Conservation (phyloP, 2,113 vertebrate genomes). For the Pantherophis guttatus region DNA sequence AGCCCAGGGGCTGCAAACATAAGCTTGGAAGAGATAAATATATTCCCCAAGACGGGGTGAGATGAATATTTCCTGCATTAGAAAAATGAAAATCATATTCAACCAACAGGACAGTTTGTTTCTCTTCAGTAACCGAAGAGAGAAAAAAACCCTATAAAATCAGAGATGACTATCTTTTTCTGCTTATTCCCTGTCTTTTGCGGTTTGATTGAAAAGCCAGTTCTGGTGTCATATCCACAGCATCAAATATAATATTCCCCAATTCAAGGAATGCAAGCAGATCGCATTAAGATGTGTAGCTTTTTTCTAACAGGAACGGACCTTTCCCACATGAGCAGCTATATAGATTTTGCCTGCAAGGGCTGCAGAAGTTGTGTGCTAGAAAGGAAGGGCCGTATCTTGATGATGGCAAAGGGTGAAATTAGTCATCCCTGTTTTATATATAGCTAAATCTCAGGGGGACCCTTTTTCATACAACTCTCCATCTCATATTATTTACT, state of each 20-base stretch:
- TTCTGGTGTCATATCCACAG: rapidly evolving
- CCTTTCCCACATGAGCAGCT: not conserved
- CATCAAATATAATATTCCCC: rapidly evolving
- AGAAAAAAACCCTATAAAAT: not conserved
- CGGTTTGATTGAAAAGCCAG: not conserved
- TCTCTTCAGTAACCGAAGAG: slow-evolving; percentile 4
- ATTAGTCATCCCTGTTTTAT: not conserved
- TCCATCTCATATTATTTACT: slow-evolving; percentile 1
- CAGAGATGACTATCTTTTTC: not conserved
- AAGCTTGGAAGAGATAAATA: not conserved
- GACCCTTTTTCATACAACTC: not conserved
- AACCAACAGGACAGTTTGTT: not conserved
- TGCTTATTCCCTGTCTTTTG: not conserved
- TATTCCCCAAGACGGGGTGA: not conserved
- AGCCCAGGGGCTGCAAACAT: not conserved
- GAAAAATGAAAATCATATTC: not conserved
- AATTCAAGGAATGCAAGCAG: not conserved
- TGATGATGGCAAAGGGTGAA: slow-evolving; percentile 7
- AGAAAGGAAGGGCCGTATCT: not conserved
- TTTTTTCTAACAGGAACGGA: not conserved
- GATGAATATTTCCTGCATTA: not conserved
- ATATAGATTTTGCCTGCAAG: not conserved
- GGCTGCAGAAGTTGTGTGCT: not conserved
- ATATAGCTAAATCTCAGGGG: not conserved
- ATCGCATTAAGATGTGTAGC: not conserved